Evolutionary conservation across 2,797 vertebrate species (phyloP).

Genomic region (Cryptoprocta ferox): DNA sequence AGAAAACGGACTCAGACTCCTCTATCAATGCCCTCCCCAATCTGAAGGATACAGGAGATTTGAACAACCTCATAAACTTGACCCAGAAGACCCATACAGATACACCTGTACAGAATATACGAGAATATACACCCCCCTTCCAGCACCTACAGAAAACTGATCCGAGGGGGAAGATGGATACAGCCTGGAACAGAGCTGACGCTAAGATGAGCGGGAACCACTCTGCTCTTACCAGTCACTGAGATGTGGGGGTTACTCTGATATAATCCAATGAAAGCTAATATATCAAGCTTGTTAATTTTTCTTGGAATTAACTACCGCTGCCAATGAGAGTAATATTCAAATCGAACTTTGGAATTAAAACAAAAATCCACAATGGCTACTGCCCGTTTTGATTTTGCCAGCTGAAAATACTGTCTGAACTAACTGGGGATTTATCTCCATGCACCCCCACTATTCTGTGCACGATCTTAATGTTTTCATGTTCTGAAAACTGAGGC

Average conservation of each 20-base stretch:
- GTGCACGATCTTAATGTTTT: background rate
- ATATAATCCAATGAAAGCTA: background rate
- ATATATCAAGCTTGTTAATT: background rate
- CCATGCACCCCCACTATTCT: background rate
- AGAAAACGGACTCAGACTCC: background rate
- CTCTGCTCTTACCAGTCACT: background rate
- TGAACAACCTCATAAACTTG: background rate
- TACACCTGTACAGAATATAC: too few species aligned
- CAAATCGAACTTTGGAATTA: background rate
- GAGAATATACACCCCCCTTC: too few species aligned
- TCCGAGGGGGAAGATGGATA: background rate
- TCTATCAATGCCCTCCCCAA: background rate
- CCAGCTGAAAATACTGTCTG: background rate
- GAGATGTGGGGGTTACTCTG: background rate
- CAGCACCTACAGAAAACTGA: background rate
- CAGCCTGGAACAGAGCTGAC: background rate
- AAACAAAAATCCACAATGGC: slow-evolving; percentile 10
- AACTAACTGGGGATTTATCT: background rate
- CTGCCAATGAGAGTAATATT: background rate
- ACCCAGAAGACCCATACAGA: background rate
- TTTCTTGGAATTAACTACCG: background rate
- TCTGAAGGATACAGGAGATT: background rate
- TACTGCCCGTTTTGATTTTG: background rate
- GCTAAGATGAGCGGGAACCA: rapidly evolving
- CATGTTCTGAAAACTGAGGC: slow-evolving; percentile 33